Conservation (phyloP, 2,113 vertebrate genomes). For the Perca fluviatilis region DNA sequence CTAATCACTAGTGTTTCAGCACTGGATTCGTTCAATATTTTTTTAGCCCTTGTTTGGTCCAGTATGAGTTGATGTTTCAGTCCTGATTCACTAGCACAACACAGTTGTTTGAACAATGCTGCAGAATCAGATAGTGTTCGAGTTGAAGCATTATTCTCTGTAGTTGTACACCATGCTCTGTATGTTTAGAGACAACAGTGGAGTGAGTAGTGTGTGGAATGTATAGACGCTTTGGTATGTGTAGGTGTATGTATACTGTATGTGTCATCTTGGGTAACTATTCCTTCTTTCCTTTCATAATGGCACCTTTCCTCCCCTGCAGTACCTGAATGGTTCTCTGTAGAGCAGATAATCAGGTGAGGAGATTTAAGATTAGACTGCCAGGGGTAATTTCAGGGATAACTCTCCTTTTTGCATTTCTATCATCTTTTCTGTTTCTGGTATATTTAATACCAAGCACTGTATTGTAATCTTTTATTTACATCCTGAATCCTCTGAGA, state of each 20-base stretch:
- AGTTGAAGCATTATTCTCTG: background rate
- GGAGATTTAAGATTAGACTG: constrained; percentile 15
- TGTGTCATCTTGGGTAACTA: constrained; percentile 44
- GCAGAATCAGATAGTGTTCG: background rate
- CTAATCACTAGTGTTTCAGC: background rate
- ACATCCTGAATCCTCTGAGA: constrained; percentile 1
- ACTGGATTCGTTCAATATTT: background rate
- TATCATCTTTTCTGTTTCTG: background rate
- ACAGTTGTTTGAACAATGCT: background rate
- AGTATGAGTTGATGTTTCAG: background rate
- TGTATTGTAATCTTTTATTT: background rate
- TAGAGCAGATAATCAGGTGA: constrained; percentile 15
- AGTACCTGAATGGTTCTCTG: constrained; percentile 6
- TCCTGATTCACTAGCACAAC: background rate
- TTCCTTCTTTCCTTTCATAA: constrained; percentile 17
- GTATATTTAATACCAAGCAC: background rate
- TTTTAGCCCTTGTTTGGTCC: background rate
- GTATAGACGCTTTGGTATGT: constrained; percentile 7
- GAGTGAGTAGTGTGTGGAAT: background rate
- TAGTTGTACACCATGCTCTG: background rate
- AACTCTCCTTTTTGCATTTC: constrained; percentile 19
- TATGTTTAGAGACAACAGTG: background rate
- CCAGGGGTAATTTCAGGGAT: background rate
- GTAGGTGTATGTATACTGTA: constrained; percentile 2
- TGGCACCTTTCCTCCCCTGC: constrained; percentile 28